Base-by-base conservation (phyloP, 2,888 invertebrate species). In the Erpobdella octoculata region DNA sequence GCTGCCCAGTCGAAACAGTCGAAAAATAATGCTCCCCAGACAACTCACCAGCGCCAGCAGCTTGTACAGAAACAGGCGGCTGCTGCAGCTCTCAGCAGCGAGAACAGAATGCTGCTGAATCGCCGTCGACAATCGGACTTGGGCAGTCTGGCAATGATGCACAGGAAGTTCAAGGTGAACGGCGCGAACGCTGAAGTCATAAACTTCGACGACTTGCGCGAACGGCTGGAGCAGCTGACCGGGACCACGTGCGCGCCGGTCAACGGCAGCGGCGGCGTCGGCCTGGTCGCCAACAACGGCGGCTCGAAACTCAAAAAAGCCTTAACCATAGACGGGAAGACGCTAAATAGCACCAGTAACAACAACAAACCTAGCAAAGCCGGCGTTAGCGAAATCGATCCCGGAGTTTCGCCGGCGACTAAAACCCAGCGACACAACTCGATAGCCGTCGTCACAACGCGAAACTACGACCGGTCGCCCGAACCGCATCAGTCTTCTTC, bases 141-240 rank as follows among this genome's bases (percentile, higher is more conserved):
- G 12, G 62, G 62, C 21, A 62, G 62, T 35, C 21, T 62, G 9
- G 62, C 62, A 6, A 33, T 35, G 62, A 62, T 62, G 62, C 62
- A 62, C 8, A 62, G 35, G 25, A 62, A 35, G 35, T 28, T 62
- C 33, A 53, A 53, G 28, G 53, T 53, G 21, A 53, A 53, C 21
- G 53, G 53, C 21, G 28, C 53, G 18, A n/a, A n/a, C n/a, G 28
- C 53, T 9, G 62, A 62, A 4, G 31, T 31, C 18, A 62, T 62
- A 18, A 35, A 62, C 62, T 62, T 62, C 18, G 62, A 62, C 18
- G 31, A 35, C 35, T 31, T 62, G n/a, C 31, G 35, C 31, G 62
- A 62, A 31, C 28, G 62, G 31, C 35, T 62, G 18, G 62, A 62
- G 31, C 62, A 62, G 62, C 31, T 62, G 35, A 62, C 62, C 9